phyloP scores from a whole-genome alignment of 2,113 vertebrate genomes.

The Illadopsis cleaveri region DNA sequence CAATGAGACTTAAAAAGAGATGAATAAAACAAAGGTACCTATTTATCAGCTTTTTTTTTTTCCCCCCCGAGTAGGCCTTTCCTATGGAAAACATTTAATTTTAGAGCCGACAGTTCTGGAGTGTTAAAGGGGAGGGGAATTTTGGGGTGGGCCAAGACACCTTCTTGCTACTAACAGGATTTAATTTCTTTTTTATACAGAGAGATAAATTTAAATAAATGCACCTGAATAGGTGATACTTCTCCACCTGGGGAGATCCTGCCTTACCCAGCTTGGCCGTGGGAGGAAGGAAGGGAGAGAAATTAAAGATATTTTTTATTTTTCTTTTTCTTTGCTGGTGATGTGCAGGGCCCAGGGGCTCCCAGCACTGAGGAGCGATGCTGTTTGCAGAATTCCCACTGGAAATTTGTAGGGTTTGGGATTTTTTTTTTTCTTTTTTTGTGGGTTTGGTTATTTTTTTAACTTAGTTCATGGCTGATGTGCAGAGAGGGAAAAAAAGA shows the following conservation, averaged over 20 bases:
- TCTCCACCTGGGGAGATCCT: not conserved
- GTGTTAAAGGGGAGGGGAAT: not conserved
- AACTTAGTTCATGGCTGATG: constrained; percentile 36
- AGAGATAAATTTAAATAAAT: not conserved
- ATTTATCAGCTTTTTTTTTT: not conserved
- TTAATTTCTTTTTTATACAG: not conserved
- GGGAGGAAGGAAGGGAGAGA: not conserved
- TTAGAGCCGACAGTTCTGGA: not conserved
- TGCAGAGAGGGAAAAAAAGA: not conserved
- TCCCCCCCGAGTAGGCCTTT: not conserved
- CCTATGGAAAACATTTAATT: constrained; percentile 5
- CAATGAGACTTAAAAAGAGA: constrained; percentile 56
- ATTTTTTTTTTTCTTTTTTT: not conserved
- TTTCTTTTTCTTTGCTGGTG: not conserved
- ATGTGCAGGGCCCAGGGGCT: not conserved
- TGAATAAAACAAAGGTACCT: constrained; percentile 64
- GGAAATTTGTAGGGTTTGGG: not conserved
- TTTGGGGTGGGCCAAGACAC: not conserved
- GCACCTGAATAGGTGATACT: not conserved
- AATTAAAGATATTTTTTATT: not conserved
- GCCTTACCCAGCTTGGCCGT: not conserved
- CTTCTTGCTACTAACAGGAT: not conserved
- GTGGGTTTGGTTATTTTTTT: not conserved
- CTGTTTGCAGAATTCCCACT: constrained; percentile 16
- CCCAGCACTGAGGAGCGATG: not conserved